Percentiles rank a stretch among this genome's conserved stretches.
These are phyloP conservation scores for Catagonus wagneri DNA, from an alignment of 2,113 vertebrate genomes.

Conservation along the genomic window DNA sequence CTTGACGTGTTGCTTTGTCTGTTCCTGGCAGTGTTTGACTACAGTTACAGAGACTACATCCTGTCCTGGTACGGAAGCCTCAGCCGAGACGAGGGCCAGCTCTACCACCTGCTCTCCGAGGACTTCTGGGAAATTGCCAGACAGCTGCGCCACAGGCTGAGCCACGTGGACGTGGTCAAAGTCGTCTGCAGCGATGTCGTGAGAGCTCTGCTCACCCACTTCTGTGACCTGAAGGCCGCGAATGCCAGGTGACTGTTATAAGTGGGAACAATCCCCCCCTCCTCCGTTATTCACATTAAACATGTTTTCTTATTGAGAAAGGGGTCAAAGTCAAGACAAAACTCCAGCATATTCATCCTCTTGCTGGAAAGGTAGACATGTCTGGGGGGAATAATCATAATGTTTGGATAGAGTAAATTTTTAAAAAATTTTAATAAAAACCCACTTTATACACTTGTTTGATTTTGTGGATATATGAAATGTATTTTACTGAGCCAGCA, in stretches of 20 bases:
- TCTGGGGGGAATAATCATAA: neutral
- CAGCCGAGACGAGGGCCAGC: slow-evolving; percentile 95
- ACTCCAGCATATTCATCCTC: neutral
- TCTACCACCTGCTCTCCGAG: slow-evolving; percentile 96
- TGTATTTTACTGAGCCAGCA: neutral
- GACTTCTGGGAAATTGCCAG: slow-evolving; percentile 97
- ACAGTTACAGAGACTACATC: slow-evolving; percentile 97
- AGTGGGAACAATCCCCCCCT: neutral
- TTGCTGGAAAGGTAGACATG: neutral
- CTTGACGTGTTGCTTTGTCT: slow-evolving; percentile 71
- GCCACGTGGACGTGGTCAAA: slow-evolving; percentile 94
- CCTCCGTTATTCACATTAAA: neutral
- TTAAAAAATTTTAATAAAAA: neutral
- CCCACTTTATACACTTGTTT: neutral
- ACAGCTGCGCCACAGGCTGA: slow-evolving; percentile 92
- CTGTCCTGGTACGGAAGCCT: slow-evolving; percentile 96
- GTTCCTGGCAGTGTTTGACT: slow-evolving; percentile 94
- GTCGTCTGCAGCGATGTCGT: slow-evolving; percentile 96
- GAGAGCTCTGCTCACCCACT: slow-evolving; percentile 94
- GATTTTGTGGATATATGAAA: slow-evolving; percentile 26
- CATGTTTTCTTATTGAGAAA: neutral
- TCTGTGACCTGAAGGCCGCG: slow-evolving; percentile 97
- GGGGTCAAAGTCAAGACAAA: neutral
- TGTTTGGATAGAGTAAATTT: neutral
- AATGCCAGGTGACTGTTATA: slow-evolving; percentile 91